Evolutionary conservation across 1,140 invertebrate species (phyloP), one percentile per base, ranked within the genome.

Genomic region (Lasioglossum baleicum): DNA sequence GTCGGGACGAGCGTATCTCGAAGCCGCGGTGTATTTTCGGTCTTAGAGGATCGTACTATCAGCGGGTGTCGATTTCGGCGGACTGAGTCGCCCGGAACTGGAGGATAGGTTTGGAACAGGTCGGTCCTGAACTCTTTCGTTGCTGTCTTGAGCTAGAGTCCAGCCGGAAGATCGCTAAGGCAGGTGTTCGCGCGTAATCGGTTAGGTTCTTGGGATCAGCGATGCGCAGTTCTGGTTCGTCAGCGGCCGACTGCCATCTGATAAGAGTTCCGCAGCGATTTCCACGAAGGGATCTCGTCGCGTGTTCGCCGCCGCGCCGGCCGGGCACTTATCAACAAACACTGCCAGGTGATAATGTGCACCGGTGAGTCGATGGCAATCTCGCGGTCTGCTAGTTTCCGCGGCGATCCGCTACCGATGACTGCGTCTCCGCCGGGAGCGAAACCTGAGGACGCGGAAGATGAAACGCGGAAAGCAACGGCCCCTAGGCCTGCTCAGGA

Each of bases 341-440:
- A 67, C 26, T 48, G 8, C 20, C n/a, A n/a, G 20, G 42, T 22
- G 65, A 67, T 67, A 67, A 67, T 67, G 22, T 48, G n/a, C 65
- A 26, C 56, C 7, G 56, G 7, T 1, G 35, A 8, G 8, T 1
- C n/a, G 42, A 48, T n/a, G 20, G n/a, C n/a, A 48, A 51, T 51
- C 26, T 40, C 35, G 31, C 61, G 31, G 17, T 20, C n/a, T 10
- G 42, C n/a, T 42, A 67, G 65, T 67, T 44, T 7, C n/a, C n/a
- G 7, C 65, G 42, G 8, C 11, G 42, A 44, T 53, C 3, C 15
- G 51, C 51, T 53, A 13, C 51, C 6, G 51, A 53, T 15, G 51
- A 53, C 51, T 53, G 17, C 51, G 51, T 20, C 51, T 20, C 51
- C 51, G 17, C 13, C 51, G 5, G 5, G 51, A 20, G 15, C 13